Percentiles rank a stretch among this genome's conserved stretches.
phyloP scores from a whole-genome alignment of 2,113 vertebrate genomes.

The Pithys albifrons region DNA sequence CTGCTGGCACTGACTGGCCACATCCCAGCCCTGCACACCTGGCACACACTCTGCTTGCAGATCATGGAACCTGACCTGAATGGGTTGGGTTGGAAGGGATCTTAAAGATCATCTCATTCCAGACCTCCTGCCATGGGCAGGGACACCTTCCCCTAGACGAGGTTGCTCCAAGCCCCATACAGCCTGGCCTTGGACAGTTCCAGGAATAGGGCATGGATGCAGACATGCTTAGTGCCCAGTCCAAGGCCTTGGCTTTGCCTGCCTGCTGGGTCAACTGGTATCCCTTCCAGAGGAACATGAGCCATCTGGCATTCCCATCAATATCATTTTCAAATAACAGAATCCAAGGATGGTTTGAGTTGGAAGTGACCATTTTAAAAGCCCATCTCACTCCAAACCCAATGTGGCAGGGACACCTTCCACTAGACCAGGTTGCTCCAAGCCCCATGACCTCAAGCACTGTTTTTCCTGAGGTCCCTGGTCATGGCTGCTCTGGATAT shows the following conservation, averaged over 20 bases:
- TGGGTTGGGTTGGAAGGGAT: not conserved
- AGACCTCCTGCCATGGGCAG: not conserved
- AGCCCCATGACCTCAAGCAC: not conserved
- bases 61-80: not conserved
- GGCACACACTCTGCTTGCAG: not conserved
- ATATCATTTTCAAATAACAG: not conserved
- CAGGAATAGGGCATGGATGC: not conserved
- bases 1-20: not conserved
- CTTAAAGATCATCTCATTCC: not conserved
- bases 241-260: not conserved
- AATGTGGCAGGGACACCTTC: not conserved
- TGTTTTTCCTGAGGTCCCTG: not conserved
- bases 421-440: not conserved
- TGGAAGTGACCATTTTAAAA: not conserved
- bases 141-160: not conserved
- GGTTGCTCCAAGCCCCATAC: not conserved
- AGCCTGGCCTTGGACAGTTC: not conserved
- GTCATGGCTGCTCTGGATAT: fast-evolving
- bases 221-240: fast-evolving
- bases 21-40: not conserved
- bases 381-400: not conserved
- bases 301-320: not conserved
- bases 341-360: not conserved
- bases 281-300: not conserved
- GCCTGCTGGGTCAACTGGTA: fast-evolving